These are phyloP conservation scores for Chaenodraco wilsoni DNA, from an alignment of 2,797 vertebrate species.

Conservation along the genomic window DNA sequence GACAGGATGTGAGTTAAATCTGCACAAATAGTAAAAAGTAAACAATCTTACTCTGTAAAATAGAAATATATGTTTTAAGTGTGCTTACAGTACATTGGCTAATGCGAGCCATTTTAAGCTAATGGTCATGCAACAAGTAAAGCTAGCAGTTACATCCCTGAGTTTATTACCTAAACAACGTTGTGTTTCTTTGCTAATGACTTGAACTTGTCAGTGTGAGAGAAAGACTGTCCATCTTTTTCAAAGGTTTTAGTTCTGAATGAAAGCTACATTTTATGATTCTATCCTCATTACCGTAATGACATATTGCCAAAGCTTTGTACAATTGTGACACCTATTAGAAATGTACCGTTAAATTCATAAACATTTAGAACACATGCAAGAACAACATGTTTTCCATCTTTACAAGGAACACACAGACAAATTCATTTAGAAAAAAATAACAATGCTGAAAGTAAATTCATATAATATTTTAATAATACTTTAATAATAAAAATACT, in stretches of 20 bases:
- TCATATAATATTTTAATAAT: too few species aligned
- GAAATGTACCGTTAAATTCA: too few species aligned
- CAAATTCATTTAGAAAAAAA: too few species aligned
- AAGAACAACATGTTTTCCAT: too few species aligned
- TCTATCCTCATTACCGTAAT: not conserved
- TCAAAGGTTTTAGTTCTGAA: not conserved
- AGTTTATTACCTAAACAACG: not conserved
- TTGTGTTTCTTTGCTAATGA: not conserved
- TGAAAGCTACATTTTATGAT: not conserved
- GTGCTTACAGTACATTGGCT: not conserved
- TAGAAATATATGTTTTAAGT: not conserved
- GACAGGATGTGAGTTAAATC: slow-evolving; percentile 5
- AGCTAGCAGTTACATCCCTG: not conserved
- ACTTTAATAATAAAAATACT: too few species aligned
- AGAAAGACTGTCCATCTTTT: not conserved
- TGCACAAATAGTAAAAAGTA: slow-evolving; percentile 5
- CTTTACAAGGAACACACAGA: too few species aligned
- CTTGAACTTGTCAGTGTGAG: not conserved
- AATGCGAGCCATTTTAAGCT: not conserved
- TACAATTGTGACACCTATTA: too few species aligned
- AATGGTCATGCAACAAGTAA: too few species aligned
- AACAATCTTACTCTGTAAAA: not conserved
- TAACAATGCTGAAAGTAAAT: too few species aligned
- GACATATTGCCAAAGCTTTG: too few species aligned
- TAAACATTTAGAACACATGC: too few species aligned